These are phyloP conservation scores for Sabatieria punctata DNA, from an alignment of 2,888 invertebrate species.

Conservation along the genomic window DNA sequence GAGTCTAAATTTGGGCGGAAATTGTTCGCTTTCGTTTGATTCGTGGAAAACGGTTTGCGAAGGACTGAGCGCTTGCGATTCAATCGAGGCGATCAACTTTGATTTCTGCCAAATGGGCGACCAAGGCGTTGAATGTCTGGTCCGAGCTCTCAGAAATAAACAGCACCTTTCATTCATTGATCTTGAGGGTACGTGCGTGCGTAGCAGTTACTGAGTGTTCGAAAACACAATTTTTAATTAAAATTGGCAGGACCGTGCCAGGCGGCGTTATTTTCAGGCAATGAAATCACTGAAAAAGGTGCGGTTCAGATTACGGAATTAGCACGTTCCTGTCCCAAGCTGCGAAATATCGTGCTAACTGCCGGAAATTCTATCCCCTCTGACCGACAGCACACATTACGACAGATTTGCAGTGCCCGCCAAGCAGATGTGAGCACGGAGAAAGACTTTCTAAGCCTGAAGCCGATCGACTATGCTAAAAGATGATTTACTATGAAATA, in stretches of 20 bases:
- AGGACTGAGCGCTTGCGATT: slow-evolving; percentile 20
- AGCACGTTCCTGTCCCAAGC: slow-evolving; percentile 16
- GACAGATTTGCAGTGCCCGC: background rate
- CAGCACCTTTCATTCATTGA: slow-evolving; percentile 18
- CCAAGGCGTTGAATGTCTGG: slow-evolving; percentile 19
- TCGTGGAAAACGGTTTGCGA: too few species aligned
- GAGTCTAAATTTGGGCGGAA: too few species aligned
- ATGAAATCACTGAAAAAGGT: slow-evolving; percentile 5
- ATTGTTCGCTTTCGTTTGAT: too few species aligned
- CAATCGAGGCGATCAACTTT: slow-evolving; percentile 20
- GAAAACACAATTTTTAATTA: background rate
- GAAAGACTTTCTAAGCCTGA: background rate
- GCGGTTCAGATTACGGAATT: slow-evolving; percentile 20
- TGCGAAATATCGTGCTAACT: slow-evolving; percentile 22
- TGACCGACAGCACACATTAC: background rate
- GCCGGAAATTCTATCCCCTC: slow-evolving; percentile 19
- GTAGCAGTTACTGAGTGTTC: background rate
- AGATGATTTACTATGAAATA: background rate
- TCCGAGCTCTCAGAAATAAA: slow-evolving; percentile 22
- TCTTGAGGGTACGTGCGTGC: slow-evolving; percentile 18
- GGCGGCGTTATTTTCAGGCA: background rate
- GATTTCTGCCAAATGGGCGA: slow-evolving; percentile 27
- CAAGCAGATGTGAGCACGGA: background rate
- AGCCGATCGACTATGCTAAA: background rate
- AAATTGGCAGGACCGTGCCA: background rate